These are phyloP conservation scores for Oreochromis mossambicus DNA, from an alignment of 2,797 vertebrate genomes.

Conservation along the genomic window DNA sequence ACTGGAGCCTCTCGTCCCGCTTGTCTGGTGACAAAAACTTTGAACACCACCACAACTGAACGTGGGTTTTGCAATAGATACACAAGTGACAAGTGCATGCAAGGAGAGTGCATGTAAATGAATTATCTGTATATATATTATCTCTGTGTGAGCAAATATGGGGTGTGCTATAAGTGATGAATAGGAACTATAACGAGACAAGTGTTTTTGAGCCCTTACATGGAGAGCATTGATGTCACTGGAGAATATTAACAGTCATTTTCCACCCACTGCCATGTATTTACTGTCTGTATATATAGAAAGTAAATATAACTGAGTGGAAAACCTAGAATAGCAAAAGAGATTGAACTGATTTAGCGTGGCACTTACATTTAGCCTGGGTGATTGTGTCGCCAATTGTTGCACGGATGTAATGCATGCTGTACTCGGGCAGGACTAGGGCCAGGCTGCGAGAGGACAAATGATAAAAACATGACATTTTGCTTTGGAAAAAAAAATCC, in stretches of 20 bases:
- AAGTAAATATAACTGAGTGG: neutral
- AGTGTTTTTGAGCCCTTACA: slow-evolving; percentile 32
- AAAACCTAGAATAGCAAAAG: neutral
- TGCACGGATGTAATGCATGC: slow-evolving; percentile 91
- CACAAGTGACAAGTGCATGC: neutral
- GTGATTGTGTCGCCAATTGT: slow-evolving; percentile 88
- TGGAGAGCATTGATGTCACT: neutral
- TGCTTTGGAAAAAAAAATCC: neutral
- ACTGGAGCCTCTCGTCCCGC: slow-evolving; percentile 41
- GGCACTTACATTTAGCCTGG: slow-evolving; percentile 94
- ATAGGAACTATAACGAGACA: slow-evolving; percentile 24
- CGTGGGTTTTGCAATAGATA: slow-evolving; percentile 5
- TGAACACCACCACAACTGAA: slow-evolving; percentile 55
- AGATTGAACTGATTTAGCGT: neutral
- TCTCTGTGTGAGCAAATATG: neutral
- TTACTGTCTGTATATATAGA: neutral
- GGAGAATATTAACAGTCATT: slow-evolving; percentile 8
- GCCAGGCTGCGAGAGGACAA: slow-evolving; percentile 82
- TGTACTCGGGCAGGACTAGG: slow-evolving; percentile 93
- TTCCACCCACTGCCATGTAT: slow-evolving; percentile 1
- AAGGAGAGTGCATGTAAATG: neutral
- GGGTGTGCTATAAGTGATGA: slow-evolving; percentile 23
- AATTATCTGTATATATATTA: neutral
- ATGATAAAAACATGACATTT: neutral
- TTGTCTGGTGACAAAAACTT: slow-evolving; percentile 40